These are phyloP conservation scores for Jordanella pulchra DNA, from an alignment of 2,797 vertebrate species.

Conservation along the genomic window DNA sequence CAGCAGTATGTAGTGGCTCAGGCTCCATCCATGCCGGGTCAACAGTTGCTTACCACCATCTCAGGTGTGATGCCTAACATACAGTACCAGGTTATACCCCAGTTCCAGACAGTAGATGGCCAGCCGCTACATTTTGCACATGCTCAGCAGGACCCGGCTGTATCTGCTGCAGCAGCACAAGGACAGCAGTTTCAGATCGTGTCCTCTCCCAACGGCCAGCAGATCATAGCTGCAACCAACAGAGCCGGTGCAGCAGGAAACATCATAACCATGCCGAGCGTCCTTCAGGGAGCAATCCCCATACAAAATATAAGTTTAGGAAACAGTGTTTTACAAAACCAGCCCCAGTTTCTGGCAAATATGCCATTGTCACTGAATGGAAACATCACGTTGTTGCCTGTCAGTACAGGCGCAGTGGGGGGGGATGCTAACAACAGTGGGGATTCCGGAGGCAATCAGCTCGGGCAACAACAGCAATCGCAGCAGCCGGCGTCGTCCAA, in stretches of 20 bases:
- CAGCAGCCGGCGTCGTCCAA: slow-evolving; percentile 67
- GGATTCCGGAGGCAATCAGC: slow-evolving; percentile 64
- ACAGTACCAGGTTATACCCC: slow-evolving; percentile 97
- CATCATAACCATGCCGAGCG: slow-evolving; percentile 82
- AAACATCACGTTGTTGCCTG: slow-evolving; percentile 93
- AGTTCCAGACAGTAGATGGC: slow-evolving; percentile 95
- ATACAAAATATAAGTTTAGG: slow-evolving; percentile 89
- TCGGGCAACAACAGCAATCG: slow-evolving; percentile 60
- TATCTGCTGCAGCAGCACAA: slow-evolving; percentile 40
- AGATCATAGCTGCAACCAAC: slow-evolving; percentile 83
- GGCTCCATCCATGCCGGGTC: slow-evolving; percentile 86
- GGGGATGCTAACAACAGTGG: slow-evolving; percentile 60
- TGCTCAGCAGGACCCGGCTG: slow-evolving; percentile 75
- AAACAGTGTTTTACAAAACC: slow-evolving; percentile 88
- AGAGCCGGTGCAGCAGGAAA: slow-evolving; percentile 76
- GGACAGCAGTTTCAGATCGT: slow-evolving; percentile 84
- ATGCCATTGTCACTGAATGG: slow-evolving; percentile 93
- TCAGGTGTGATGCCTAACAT: slow-evolving; percentile 92
- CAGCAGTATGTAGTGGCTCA: slow-evolving; percentile 87
- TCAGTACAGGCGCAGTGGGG: slow-evolving; percentile 72
- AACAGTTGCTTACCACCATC: slow-evolving; percentile 90
- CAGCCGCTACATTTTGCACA: slow-evolving; percentile 91
- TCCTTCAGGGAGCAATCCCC: slow-evolving; percentile 92
- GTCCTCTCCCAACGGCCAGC: slow-evolving; percentile 86
- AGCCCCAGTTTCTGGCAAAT: slow-evolving; percentile 92